phyloP scores from a whole-genome alignment of 23 tunicate species.

The Styela clava region DNA sequence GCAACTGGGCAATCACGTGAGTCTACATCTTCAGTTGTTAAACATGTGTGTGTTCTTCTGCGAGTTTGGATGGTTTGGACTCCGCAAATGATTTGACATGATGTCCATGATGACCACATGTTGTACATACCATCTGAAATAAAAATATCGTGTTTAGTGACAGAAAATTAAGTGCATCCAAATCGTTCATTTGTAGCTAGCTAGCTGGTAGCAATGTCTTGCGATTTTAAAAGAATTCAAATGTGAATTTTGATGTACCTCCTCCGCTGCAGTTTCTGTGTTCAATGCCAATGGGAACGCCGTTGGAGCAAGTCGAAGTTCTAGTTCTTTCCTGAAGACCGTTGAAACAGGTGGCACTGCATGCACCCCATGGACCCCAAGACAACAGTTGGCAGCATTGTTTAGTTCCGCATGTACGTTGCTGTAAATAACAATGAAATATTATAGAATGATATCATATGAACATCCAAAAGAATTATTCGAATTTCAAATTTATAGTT shows the following conservation, averaged over 20 bases:
- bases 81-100: conserved; percentile 64
- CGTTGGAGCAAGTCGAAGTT: conserved; percentile 33
- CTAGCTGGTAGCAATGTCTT: too few relatives aligned
- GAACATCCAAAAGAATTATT: too few relatives aligned
- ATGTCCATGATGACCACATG: conserved; percentile 76
- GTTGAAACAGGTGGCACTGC: conserved; percentile 38
- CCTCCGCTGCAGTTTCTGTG: conserved; percentile 20
- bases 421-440: neutral
- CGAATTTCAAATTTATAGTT: too few relatives aligned
- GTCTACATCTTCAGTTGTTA: conserved; percentile 14
- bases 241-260: conserved; percentile 21
- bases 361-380: conserved; percentile 46
- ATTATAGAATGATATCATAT: too few relatives aligned
- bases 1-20: conserved; percentile 25
- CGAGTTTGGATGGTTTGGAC: conserved; percentile 48
- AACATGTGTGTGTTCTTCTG: conserved; percentile 63
- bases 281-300: conserved; percentile 14
- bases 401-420: conserved; percentile 27
- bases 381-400: conserved; percentile 34
- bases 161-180: too few relatives aligned
- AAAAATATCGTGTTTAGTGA: neutral
- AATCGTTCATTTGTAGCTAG: too few relatives aligned
- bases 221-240: too few relatives aligned
- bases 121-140: conserved; percentile 38
- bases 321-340: conserved; percentile 33